These are phyloP conservation scores for Botia almorhae DNA, from an alignment of 2,797 vertebrate genomes.

Conservation along the genomic window DNA sequence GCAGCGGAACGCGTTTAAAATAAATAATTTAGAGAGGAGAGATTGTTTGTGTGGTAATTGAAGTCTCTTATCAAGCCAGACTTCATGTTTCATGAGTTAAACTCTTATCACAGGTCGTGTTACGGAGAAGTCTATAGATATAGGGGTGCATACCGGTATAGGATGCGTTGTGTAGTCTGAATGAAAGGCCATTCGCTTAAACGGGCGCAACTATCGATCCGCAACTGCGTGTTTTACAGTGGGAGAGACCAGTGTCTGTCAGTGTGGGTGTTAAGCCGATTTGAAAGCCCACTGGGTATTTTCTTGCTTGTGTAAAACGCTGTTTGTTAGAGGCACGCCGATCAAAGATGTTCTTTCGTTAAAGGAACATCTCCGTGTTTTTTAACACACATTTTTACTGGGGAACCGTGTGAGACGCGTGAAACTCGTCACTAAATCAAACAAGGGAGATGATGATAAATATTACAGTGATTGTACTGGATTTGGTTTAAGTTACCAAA, in stretches of 20 bases:
- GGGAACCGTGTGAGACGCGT: background rate
- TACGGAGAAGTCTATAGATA: constrained; percentile 64
- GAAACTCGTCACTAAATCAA: background rate
- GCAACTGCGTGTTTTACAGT: constrained; percentile 27
- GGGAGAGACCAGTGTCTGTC: constrained; percentile 16
- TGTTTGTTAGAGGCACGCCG: constrained; percentile 18
- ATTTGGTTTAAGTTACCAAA: background rate
- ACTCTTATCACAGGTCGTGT: constrained; percentile 76
- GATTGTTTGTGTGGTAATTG: constrained; percentile 72
- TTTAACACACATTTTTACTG: background rate
- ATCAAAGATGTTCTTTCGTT: background rate
- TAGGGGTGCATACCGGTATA: background rate
- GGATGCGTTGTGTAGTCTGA: background rate
- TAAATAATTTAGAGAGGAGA: constrained; percentile 83
- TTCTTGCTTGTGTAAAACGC: constrained; percentile 14
- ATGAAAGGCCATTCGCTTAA: constrained; percentile 23
- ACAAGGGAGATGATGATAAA: background rate
- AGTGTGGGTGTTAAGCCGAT: constrained; percentile 30
- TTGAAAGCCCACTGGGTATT: constrained; percentile 14
- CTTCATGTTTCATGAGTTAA: constrained; percentile 76
- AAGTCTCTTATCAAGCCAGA: constrained; percentile 79
- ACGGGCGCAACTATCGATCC: constrained; percentile 25
- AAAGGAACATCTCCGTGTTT: background rate
- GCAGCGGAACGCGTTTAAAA: constrained; percentile 68
- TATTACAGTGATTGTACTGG: background rate